These are phyloP conservation scores for Lutjanus erythropterus DNA, from an alignment of 2,113 vertebrate genomes.

Conservation along the genomic window DNA sequence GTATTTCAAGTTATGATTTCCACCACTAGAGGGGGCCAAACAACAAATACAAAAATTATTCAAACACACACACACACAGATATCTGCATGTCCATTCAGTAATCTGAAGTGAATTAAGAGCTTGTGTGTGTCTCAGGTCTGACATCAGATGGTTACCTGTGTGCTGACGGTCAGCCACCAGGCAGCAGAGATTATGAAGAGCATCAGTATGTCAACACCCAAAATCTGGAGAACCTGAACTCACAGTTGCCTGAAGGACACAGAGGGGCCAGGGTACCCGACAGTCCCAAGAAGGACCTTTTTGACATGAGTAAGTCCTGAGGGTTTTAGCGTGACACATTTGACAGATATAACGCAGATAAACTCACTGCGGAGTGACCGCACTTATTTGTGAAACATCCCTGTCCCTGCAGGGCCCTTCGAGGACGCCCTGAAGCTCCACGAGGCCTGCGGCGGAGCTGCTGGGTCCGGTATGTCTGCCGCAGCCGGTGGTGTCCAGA, in stretches of 20 bases:
- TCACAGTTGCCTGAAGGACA: constrained; percentile 48
- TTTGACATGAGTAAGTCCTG: constrained; percentile 95
- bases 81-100: neutral
- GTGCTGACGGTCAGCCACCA: constrained; percentile 87
- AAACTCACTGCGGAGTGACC: neutral
- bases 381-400: neutral
- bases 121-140: constrained; percentile 66
- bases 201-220: constrained; percentile 97
- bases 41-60: neutral
- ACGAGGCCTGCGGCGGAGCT: constrained; percentile 83
- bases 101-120: neutral
- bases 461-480: constrained; percentile 32
- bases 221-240: constrained; percentile 87
- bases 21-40: constrained; percentile 27
- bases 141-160: constrained; percentile 90
- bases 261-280: constrained; percentile 57
- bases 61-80: neutral
- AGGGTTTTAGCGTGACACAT: neutral
- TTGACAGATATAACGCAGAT: neutral
- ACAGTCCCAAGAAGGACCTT: constrained; percentile 95
- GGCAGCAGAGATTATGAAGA: constrained; percentile 91
- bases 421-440: constrained; percentile 95
- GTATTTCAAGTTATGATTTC: neutral
- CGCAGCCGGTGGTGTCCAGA: constrained; percentile 34
- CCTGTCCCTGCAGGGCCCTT: constrained; percentile 88